These are phyloP conservation scores for Tolypeutes matacus DNA, from an alignment of 2,797 vertebrate species.

Conservation along the genomic window DNA sequence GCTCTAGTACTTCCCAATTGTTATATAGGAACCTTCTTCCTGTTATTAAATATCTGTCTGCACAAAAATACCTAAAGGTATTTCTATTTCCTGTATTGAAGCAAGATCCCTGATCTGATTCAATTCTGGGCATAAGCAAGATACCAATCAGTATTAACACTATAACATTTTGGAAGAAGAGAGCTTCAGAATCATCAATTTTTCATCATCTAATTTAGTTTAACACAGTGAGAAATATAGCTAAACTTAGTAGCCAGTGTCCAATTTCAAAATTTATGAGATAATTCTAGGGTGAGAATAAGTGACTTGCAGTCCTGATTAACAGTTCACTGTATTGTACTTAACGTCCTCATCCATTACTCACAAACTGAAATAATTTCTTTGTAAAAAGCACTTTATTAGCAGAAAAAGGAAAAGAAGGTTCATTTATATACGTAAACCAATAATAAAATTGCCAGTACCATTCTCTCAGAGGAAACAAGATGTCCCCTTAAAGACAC, in stretches of 20 bases:
- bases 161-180: not conserved
- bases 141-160: not conserved
- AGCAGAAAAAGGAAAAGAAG: conserved; percentile 53
- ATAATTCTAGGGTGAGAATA: conserved; percentile 54
- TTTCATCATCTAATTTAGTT: conserved; percentile 28
- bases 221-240: not conserved
- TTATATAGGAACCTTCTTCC: not conserved
- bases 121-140: not conserved
- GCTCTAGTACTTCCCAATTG: not conserved
- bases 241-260: not conserved
- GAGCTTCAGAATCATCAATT: not conserved
- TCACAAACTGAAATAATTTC: conserved; percentile 69
- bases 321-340: conserved; percentile 38
- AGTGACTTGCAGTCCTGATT: conserved; percentile 47
- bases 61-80: not conserved
- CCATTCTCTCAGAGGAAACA: conserved; percentile 67
- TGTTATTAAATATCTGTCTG: not conserved
- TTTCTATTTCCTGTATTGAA: not conserved
- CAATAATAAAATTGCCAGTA: conserved; percentile 65
- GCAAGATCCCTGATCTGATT: not conserved
- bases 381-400: conserved; percentile 77
- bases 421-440: conserved; percentile 61
- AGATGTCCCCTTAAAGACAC: conserved; percentile 55
- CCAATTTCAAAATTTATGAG: conserved; percentile 69
- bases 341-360: conserved; percentile 58